A percentile compares a stretch with the other conserved stretches of the same genome.
phyloP scores from a whole-genome alignment of 2,888 invertebrate species.

The Odontocerum albicorne region DNA sequence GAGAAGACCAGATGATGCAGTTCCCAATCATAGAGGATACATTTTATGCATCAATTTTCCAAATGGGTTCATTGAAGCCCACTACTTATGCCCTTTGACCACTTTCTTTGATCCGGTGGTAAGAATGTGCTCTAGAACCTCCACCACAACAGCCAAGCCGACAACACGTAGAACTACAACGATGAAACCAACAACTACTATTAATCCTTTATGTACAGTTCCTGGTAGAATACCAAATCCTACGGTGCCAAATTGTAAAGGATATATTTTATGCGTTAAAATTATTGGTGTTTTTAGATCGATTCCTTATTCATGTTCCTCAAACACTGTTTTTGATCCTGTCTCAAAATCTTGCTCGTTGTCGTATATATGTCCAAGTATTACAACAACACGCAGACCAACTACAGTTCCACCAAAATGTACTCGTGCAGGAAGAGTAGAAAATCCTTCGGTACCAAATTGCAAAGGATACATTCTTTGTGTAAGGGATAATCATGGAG shows the following conservation, averaged over 20 bases:
- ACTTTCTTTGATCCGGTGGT: slow-evolving; percentile 52
- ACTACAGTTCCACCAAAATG: not conserved
- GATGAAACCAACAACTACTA: too few species aligned
- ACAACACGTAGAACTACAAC: too few species aligned
- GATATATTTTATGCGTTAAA: not conserved
- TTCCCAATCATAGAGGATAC: slow-evolving; percentile 53
- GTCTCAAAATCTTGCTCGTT: not conserved
- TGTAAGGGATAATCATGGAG: not conserved
- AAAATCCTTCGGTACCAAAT: not conserved
- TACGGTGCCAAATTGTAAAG: not conserved
- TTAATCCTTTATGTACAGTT: too few species aligned
- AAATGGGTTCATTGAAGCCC: slow-evolving; percentile 50
- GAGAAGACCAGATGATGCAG: slow-evolving; percentile 43
- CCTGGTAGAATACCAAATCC: not conserved
- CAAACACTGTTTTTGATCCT: not conserved
- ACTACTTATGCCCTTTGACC: slow-evolving; percentile 51
- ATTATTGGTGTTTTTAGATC: not conserved
- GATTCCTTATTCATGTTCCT: not conserved
- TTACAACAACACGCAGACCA: not conserved
- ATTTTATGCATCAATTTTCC: slow-evolving; percentile 53
- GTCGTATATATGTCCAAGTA: not conserved
- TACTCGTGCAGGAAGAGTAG: not conserved
- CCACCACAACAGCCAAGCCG: too few species aligned
- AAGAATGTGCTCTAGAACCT: slow-evolving; percentile 45
- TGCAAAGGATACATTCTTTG: slow-evolving; percentile 6